A percentile compares a stretch with the other conserved stretches of the same genome.
phyloP scores from a whole-genome alignment of 1,140 invertebrate genomes.

The Steinernema khuongi region DNA sequence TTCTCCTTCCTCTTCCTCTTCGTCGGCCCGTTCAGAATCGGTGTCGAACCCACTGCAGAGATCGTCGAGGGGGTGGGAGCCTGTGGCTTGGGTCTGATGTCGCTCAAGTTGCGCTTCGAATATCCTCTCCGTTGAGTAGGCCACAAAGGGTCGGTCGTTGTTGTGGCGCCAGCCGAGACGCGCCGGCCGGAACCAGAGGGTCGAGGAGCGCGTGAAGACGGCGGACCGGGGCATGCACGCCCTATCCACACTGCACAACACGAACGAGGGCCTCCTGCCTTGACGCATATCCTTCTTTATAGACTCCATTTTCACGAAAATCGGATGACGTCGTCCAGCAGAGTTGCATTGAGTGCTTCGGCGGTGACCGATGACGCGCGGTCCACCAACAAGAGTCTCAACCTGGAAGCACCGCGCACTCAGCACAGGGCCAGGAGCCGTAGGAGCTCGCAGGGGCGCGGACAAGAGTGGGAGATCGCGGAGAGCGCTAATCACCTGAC shows the following conservation, averaged over 20 bases:
- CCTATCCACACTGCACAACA: not conserved
- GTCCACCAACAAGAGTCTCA: slow-evolving; percentile 9
- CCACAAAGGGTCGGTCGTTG: not conserved
- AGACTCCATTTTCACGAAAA: slow-evolving; percentile 12
- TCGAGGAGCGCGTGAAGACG: not conserved
- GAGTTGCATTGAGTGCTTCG: slow-evolving; percentile 13
- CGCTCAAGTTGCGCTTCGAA: not conserved
- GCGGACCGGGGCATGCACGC: not conserved
- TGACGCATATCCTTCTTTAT: slow-evolving; percentile 7
- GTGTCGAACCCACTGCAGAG: slow-evolving; percentile 1
- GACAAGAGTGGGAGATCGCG: not conserved
- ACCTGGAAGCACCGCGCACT: not conserved
- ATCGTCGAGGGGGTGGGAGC: not conserved
- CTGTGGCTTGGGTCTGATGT: not conserved
- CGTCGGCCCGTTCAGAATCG: not conserved
- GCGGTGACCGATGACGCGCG: not conserved
- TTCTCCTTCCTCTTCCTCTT: not conserved
- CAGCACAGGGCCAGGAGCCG: not conserved
- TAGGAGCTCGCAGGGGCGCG: not conserved
- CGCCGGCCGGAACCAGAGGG: not conserved
- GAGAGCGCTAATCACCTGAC: not conserved
- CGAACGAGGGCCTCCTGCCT: not conserved
- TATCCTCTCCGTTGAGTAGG: not conserved
- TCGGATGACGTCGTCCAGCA: slow-evolving; percentile 4
- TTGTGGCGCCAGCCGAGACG: not conserved